Evolutionary conservation across 1,140 invertebrate genomes (phyloP).

Genomic region (Drosophila trapezifrons): DNA sequence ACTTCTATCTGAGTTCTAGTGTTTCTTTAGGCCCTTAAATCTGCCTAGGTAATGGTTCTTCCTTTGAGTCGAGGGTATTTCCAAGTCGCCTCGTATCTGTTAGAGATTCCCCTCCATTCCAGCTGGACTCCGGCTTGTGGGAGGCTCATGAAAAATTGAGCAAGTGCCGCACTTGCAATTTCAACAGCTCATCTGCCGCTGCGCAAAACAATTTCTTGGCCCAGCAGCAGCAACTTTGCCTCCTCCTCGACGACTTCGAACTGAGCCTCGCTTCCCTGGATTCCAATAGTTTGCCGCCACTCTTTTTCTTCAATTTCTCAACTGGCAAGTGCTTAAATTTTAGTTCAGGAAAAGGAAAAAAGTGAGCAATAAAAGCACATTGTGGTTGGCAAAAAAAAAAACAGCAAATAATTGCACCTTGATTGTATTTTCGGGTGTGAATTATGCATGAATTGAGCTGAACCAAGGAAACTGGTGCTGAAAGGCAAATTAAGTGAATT

Average conservation of each 20-base stretch:
- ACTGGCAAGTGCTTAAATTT: constrained; percentile 48
- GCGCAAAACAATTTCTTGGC: constrained; percentile 67
- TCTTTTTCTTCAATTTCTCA: constrained; percentile 22
- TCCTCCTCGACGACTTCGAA: constrained; percentile 2
- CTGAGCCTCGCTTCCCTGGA: constrained; percentile 2
- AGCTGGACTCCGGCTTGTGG: constrained; percentile 51
- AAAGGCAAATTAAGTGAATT: constrained; percentile 7
- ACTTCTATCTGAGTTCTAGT: not conserved
- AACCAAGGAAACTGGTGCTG: constrained; percentile 5
- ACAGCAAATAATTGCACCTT: constrained; percentile 36
- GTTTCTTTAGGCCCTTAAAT: rapidly evolving
- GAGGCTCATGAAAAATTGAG: constrained; percentile 82
- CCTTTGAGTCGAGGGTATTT: not conserved
- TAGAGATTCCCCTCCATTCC: constrained; percentile 5
- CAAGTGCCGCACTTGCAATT: constrained; percentile 82
- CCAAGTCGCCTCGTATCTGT: not conserved
- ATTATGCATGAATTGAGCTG: constrained; percentile 29
- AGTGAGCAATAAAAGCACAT: constrained; percentile 12
- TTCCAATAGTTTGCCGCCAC: constrained; percentile 23
- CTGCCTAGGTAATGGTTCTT: not conserved
- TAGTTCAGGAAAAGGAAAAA: constrained; percentile 13
- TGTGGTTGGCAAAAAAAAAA: not conserved
- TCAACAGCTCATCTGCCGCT: constrained; percentile 78
- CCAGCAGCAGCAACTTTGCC: constrained; percentile 50
- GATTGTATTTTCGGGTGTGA: constrained; percentile 42